Evolutionary conservation across 35 echinoderm and acorn worm species (phyloP).

Genomic region (Ophiothrix spiculata): DNA sequence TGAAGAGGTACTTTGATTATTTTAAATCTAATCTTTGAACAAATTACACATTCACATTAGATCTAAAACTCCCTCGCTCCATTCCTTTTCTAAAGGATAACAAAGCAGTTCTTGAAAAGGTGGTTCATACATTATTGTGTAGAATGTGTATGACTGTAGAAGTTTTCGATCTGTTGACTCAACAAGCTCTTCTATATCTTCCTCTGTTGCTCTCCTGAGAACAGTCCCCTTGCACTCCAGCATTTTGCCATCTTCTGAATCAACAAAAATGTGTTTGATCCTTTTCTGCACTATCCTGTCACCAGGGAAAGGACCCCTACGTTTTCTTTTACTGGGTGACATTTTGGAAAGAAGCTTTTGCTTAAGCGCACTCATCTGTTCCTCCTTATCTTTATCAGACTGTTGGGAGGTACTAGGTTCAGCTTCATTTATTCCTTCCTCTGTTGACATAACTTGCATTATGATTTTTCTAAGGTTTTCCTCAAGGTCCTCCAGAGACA

Average conservation of each 20-base stretch:
- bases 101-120: constrained; percentile 17
- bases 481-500: not conserved
- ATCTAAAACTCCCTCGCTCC: not conserved
- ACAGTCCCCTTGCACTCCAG: constrained; percentile 40
- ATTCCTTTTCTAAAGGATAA: constrained; percentile 24
- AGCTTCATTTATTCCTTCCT: not conserved
- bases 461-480: not conserved
- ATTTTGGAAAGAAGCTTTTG: not conserved
- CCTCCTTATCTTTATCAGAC: constrained; percentile 8
- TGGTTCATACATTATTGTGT: constrained; percentile 37
- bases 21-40: not conserved
- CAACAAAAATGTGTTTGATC: constrained; percentile 15
- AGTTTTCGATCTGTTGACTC: not conserved
- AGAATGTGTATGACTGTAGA: constrained; percentile 1
- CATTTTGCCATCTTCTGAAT: constrained; percentile 29
- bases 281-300: constrained; percentile 17
- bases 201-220: constrained; percentile 26
- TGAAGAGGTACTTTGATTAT: too few species aligned
- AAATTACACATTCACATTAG: constrained; percentile 2
- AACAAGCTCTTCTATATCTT: constrained; percentile 7
- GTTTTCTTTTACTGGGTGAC: constrained; percentile 12
- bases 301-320: constrained; percentile 26
- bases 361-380: constrained; percentile 6
- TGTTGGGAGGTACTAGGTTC: not conserved
- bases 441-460: not conserved